phyloP scores from a whole-genome alignment of 2,113 vertebrate genomes.

The Potamarius usumacintae region DNA sequence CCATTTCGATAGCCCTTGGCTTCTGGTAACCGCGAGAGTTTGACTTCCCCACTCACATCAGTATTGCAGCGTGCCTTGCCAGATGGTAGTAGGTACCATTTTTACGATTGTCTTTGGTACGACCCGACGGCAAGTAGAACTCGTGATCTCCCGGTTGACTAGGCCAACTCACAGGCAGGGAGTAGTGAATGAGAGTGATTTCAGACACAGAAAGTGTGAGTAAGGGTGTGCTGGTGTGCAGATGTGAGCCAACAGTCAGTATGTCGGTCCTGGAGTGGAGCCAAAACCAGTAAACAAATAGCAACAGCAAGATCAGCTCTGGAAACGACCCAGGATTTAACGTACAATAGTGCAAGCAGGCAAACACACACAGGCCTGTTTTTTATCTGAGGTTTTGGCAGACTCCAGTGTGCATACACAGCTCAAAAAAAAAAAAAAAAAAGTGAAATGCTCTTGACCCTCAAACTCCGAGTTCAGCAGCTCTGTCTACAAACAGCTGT shows the following conservation, averaged over 20 bases:
- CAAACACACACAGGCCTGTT: not conserved
- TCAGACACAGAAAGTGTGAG: not conserved
- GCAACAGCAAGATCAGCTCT: not conserved
- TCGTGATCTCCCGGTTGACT: too few relatives aligned
- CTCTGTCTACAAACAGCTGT: conserved; percentile 43
- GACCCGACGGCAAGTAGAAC: too few relatives aligned
- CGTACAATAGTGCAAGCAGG: not conserved
- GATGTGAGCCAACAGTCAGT: not conserved
- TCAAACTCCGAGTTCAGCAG: conserved; percentile 9
- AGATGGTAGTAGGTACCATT: too few relatives aligned
- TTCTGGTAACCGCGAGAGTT: too few relatives aligned
- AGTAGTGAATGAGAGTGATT: too few relatives aligned
- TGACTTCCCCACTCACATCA: too few relatives aligned
- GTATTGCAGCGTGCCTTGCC: too few relatives aligned
- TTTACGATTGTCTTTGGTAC: too few relatives aligned
- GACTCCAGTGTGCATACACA: not conserved
- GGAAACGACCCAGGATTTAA: not conserved
- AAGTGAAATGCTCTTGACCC: conserved; percentile 39
- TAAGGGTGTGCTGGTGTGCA: accelerated
- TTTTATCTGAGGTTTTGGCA: conserved; percentile 40
- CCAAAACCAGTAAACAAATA: not conserved
- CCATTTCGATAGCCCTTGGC: too few relatives aligned
- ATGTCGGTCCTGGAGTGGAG: not conserved
- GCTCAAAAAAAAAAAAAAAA: not conserved
- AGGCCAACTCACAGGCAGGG: too few relatives aligned